phyloP scores from a whole-genome alignment of 2,888 invertebrate genomes.

The Schrankia costaestrigalis region DNA sequence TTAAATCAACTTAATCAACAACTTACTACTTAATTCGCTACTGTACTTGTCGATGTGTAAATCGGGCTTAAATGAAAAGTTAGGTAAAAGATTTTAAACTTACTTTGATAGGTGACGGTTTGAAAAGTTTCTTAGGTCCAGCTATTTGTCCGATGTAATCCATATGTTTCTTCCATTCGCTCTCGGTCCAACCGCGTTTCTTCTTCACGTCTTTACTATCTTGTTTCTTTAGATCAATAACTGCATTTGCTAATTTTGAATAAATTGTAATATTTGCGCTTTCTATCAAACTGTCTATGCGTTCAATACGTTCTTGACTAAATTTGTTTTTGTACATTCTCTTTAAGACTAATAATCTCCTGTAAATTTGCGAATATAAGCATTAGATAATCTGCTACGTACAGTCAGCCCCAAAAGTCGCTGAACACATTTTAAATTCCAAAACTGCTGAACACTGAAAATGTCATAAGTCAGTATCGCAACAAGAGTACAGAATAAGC shows the following conservation, averaged over 20 bases:
- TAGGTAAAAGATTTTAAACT: no score
- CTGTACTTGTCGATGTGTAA: no score
- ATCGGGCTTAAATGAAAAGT: no score
- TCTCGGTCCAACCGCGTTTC: conserved; percentile 59
- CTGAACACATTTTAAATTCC: no score
- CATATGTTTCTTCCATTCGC: conserved; percentile 74
- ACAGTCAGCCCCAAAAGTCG: no score
- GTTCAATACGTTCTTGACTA: conserved; percentile 49
- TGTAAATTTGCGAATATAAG: conserved; percentile 36
- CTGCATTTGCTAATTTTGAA: conserved; percentile 62
- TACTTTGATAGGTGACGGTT: conserved; percentile 46
- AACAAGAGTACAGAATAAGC: no score
- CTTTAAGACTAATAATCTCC: conserved; percentile 55
- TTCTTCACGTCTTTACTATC: conserved; percentile 57
- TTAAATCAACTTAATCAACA: no score
- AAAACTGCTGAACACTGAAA: no score
- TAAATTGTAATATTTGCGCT: conserved; percentile 58
- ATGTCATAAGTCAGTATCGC: no score
- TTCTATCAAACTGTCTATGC: conserved; percentile 63
- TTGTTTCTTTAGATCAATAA: conserved; percentile 55
- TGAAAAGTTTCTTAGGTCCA: conserved; percentile 47
- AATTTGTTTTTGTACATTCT: conserved; percentile 54
- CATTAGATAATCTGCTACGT: no score
- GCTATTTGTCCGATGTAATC: conserved; percentile 65
- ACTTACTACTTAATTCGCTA: no score